These are phyloP conservation scores for Catharus bicknelli DNA, from an alignment of 2,113 vertebrate species.

Conservation along the genomic window DNA sequence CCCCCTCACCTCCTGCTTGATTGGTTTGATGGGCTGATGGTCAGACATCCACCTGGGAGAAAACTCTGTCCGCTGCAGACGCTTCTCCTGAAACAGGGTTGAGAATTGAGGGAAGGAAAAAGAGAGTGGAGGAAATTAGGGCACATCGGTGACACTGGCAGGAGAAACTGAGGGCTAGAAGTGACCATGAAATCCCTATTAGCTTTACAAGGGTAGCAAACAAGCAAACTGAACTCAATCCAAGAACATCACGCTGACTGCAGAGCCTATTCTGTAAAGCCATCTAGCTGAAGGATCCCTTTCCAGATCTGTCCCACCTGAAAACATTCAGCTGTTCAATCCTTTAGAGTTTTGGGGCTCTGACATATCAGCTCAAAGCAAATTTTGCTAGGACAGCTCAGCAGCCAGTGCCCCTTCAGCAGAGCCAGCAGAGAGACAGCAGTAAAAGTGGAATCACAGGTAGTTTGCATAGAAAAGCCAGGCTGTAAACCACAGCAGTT, in stretches of 20 bases:
- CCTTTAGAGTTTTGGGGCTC: not conserved
- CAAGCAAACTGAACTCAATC: slow-evolving; percentile 37
- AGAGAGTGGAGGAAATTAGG: slow-evolving; percentile 68
- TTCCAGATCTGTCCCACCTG: slow-evolving; percentile 14
- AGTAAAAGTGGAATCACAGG: slow-evolving; percentile 35
- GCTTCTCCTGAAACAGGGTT: slow-evolving; percentile 81
- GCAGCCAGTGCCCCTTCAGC: not conserved
- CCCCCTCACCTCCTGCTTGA: slow-evolving; percentile 80
- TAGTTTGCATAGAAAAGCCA: slow-evolving; percentile 35
- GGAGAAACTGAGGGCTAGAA: slow-evolving; percentile 33
- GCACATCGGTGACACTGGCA: slow-evolving; percentile 28
- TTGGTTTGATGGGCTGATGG: slow-evolving; percentile 74
- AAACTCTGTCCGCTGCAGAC: slow-evolving; percentile 83
- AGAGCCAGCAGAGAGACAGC: not conserved
- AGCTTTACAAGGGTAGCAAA: slow-evolving; percentile 35
- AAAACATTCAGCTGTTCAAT: not conserved
- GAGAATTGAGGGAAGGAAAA: slow-evolving; percentile 58
- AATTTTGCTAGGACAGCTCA: not conserved
- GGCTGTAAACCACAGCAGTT: slow-evolving; percentile 48
- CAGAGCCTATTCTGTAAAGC: slow-evolving; percentile 2
- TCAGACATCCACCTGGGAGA: slow-evolving; percentile 79
- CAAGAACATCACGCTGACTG: slow-evolving; percentile 3
- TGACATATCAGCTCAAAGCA: not conserved
- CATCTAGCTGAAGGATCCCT: not conserved
- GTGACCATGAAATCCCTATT: slow-evolving; percentile 50